Base-by-base conservation (phyloP, 1,140 invertebrate species). In the Lucilia sericata region DNA sequence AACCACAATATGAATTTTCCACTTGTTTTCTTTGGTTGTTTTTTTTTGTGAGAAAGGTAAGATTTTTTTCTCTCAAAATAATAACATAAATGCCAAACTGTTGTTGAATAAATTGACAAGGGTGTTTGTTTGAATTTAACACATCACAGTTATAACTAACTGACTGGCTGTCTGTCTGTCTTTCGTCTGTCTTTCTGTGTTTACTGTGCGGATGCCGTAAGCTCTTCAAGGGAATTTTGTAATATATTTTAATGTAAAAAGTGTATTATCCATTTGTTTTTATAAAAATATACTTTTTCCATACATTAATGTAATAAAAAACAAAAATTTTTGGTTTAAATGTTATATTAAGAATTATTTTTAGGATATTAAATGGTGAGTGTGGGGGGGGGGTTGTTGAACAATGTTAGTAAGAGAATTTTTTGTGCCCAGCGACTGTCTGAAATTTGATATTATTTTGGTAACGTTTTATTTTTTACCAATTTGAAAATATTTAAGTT, bases 111-210 rank as follows among this genome's bases (percentile, higher is more conserved):
- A n/a, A 65, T 82, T 82, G 81, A 82, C 81, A 70, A 80, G 51
- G 47, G 74, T 89, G 88, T 65, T 78, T n/a, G 65, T 70, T 30
- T 70, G 21, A 70, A 70, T 70, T 19, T 21, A 21, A 70, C 65
- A 70, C 21, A 21, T 5, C 42, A 42, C 5, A 25, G 47, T 55
- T 30, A 2, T 51, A 65, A 25, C 82, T 19, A 78, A 19, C 47
- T 60, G 25, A 25, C 47, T 55, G 80, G 17, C 17, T 51, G 74
- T 13, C 3, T 34, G 74, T 25, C 70, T 83, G 70, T 30, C 55
- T 82, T 47, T 83, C 36, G 74, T 25, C 70, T 83, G 70, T 30
- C 55, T 82, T 47, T 83, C 36, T 74, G 10, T 70, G 82, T 25
- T 2, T 70, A 7, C 30, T 30, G 55, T 49, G 75, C 82, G 55